Base-by-base conservation (phyloP, 2,797 vertebrate species). In the Periophthalmus magnuspinnatus region DNA sequence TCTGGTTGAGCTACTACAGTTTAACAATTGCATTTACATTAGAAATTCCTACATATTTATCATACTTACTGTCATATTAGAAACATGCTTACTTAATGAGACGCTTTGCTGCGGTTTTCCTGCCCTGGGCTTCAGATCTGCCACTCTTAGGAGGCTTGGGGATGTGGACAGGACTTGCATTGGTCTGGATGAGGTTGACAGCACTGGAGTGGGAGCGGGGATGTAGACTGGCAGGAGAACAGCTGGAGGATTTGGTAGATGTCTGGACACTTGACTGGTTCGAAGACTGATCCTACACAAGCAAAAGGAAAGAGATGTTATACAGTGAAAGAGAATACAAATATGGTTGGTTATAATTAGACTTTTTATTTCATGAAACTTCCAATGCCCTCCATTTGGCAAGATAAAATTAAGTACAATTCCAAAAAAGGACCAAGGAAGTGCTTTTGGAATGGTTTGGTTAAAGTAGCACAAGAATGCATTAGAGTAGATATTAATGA, bases 1-100 rank as follows among this genome's bases (percentile, higher is more conserved):
- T 21, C 11, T 22, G 10, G 0, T 56, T 56, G 13, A 56, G 10
- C 11, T 22, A 58, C 6, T 58, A 14, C 6, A 6, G 14, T 13
- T 55, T 22, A 55, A 55, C 21, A 55, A 56, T 14, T 62, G 5
- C 21, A 45, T 45, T 41, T 41, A 41, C 10, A 10, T 63, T 14
- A 22, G 60, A 22, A 22, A 41, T 41, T 41, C 11, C 38, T 41
- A 13, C 11, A 13, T 41, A 41, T 3, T 41, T 14, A 5, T 45
- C 14, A 22, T 28, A n/a, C n/a, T 14, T 28, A n/a, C n/a, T 14
- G 34, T 19, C 11, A 33, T 22, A 36, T 34, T n/a, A 7, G 52
- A 19, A 66, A 21, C 5, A 38, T 68, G 17, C 95, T 94, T 95
- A 98, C 97, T 94, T 96, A 91, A 91, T 89, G 75, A 92, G 87